A percentile compares a stretch with the other conserved stretches of the same genome.
Evolutionary conservation across 2,888 invertebrate species (phyloP).

Genomic region (Yponomeuta sedellus): DNA sequence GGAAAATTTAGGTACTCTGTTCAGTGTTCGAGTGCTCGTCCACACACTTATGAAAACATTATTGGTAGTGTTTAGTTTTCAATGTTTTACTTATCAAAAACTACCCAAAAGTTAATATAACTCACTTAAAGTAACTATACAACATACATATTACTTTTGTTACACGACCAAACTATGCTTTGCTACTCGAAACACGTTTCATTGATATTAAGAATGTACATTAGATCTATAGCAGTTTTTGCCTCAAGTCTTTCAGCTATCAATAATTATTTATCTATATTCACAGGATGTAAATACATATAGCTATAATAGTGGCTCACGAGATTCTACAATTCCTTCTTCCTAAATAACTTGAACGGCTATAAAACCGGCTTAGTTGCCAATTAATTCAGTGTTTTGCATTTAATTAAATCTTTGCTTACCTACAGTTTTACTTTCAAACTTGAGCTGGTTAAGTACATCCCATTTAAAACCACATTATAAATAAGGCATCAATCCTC

Average conservation of each 20-base stretch:
- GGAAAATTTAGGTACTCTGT: background rate
- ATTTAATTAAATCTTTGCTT: background rate
- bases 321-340: constrained; percentile 48
- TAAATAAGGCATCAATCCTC: constrained; percentile 1
- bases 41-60: constrained; percentile 29
- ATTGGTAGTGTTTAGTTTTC: constrained; percentile 34
- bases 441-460: constrained; percentile 1
- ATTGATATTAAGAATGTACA: constrained; percentile 41
- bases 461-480: background rate
- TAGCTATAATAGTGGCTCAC: constrained; percentile 26
- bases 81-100: constrained; percentile 75
- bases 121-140: constrained; percentile 65
- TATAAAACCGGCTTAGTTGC: background rate
- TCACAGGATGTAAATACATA: constrained; percentile 35
- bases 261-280: constrained; percentile 56
- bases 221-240: constrained; percentile 48
- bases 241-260: constrained; percentile 56
- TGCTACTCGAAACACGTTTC: constrained; percentile 47
- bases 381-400: background rate
- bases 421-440: background rate
- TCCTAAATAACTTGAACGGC: background rate
- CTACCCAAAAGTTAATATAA: constrained; percentile 63
- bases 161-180: background rate
- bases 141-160: constrained; percentile 43
- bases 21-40: constrained; percentile 47